These are phyloP conservation scores for Crambe crambe DNA, from an alignment of 37 sponge, comb jelly and placozoan species.

Conservation along the genomic window DNA sequence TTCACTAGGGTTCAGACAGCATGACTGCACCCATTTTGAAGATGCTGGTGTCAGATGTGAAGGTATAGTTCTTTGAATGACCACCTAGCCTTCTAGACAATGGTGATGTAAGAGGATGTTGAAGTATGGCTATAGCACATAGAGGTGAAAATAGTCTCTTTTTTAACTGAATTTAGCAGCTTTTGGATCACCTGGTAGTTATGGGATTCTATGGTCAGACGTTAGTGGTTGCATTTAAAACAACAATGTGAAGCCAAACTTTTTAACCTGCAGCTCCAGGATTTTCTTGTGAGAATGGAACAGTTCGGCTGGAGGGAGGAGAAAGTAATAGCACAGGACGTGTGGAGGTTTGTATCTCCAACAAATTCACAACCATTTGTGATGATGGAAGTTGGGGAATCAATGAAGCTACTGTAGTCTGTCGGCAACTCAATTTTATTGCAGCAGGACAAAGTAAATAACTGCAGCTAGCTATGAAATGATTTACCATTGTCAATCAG, in stretches of 20 bases:
- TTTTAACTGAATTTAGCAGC: too few species aligned
- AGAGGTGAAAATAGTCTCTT: too few species aligned
- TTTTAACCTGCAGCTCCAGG: neutral
- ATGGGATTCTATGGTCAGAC: too few species aligned
- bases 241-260: too few species aligned
- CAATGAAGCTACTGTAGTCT: constrained; percentile 35
- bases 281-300: constrained; percentile 28
- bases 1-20: neutral
- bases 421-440: constrained; percentile 33
- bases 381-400: constrained; percentile 16
- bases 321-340: constrained; percentile 21
- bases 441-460: neutral
- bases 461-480: neutral
- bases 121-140: too few species aligned
- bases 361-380: constrained; percentile 35
- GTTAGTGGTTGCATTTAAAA: too few species aligned
- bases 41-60: constrained; percentile 51
- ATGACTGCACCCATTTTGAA: constrained; percentile 40
- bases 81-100: too few species aligned
- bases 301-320: constrained; percentile 37
- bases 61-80: too few species aligned
- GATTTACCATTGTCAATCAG: neutral
- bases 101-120: too few species aligned
- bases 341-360: constrained; percentile 39
- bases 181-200: too few species aligned